Base-by-base conservation (phyloP, 1,140 invertebrate genomes). In the Venturia canescens region DNA sequence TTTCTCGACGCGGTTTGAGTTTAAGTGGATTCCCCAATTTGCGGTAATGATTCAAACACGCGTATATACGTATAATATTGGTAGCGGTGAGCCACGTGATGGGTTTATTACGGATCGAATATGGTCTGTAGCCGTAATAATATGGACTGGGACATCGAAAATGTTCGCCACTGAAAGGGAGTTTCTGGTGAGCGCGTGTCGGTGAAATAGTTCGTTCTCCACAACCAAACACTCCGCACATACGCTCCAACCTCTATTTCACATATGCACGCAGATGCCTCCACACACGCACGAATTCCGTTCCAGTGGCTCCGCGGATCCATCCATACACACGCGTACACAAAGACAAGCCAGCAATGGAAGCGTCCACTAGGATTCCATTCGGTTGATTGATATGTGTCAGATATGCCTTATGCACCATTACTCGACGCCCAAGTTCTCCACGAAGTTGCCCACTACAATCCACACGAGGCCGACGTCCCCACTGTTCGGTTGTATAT, bases 331-430 rank as follows among this genome's bases (percentile, higher is more conserved):
- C 6, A 60, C n/a, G 9, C 21, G 23, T 50, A 74, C 21, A 72
- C 50, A 21, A 48, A 15, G 26, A 53, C 67, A 31, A 18, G 18
- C 29, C 5, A 26, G 66, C 57, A 66, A 29, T 48, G 71, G 29
- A 72, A 80, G 27, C 60, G 71, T 44, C 71, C 72, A 66, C 70
- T 50, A 60, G 70, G 67, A 75, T 80, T 80, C 53, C 48, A 80
- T 80, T 48, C 63, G 70, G 31, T 57, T 80, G 79, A 80, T 80
- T 80, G 80, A 81, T 81, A 77, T 81, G 80, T 77, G 80, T 81
- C 80, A 81, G 80, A 63, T 60, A 44, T 69, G 63, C 53, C 72
- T 44, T 27, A 81, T 77, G 74, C 60, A 77, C 80, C 66, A 77
- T 80, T 80, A 75, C 53, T 26, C 53, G 50, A 44, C 80, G 26